Conservation (phyloP, 2,888 invertebrate species). For the Willowsia nigromaculata region DNA sequence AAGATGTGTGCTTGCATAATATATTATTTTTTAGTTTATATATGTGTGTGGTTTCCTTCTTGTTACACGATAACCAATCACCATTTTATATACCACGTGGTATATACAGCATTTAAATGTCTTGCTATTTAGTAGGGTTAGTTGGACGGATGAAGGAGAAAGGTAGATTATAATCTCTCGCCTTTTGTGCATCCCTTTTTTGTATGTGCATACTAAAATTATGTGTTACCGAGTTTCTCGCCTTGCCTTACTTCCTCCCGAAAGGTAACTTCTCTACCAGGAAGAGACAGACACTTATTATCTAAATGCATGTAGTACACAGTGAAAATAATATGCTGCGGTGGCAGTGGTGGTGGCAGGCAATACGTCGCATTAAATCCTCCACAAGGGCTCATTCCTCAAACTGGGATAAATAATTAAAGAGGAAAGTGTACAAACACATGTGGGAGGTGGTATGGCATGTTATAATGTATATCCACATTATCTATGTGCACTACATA, state of each 20-base stretch:
- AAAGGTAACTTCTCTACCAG: too few species aligned
- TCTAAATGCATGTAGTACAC: neutral
- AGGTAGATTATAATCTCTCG: neutral
- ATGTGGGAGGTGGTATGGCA: neutral
- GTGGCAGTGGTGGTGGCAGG: slow-evolving; percentile 6
- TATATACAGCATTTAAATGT: neutral
- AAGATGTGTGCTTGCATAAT: neutral
- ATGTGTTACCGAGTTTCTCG: neutral
- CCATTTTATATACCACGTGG: neutral
- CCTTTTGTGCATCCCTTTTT: too few species aligned
- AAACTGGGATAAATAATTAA: slow-evolving; percentile 59
- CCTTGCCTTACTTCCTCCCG: too few species aligned
- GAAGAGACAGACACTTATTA: too few species aligned
- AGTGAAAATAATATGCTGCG: slow-evolving; percentile 1
- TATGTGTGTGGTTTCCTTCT: neutral
- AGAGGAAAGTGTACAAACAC: neutral
- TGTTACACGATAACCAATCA: neutral
- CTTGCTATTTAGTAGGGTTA: neutral
- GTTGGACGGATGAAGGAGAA: neutral
- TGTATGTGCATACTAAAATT: too few species aligned
- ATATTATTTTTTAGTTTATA: neutral
- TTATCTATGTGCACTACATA: neutral
- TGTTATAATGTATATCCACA: too few species aligned
- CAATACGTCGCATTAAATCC: slow-evolving; percentile 54
- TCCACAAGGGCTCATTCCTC: slow-evolving; percentile 53